These are phyloP conservation scores for Prionace glauca DNA, from an alignment of 2,797 vertebrate species.

Conservation along the genomic window DNA sequence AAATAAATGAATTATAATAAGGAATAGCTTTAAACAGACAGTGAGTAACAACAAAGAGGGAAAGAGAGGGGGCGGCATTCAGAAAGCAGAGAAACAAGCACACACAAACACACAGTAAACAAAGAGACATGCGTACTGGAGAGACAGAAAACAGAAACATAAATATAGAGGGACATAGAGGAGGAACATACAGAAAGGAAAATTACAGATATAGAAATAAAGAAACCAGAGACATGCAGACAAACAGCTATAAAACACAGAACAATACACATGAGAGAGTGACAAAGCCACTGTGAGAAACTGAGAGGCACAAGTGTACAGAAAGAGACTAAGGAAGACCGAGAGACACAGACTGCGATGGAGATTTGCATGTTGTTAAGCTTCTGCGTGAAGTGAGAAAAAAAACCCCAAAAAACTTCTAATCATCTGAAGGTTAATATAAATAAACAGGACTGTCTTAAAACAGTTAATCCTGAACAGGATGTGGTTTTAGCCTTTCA, in stretches of 20 bases:
- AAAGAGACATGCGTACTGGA: no score
- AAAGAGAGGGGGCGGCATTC: no score
- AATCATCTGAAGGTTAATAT: background rate
- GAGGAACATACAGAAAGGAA: background rate
- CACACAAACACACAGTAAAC: background rate
- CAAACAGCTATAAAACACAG: background rate
- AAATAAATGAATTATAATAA: background rate
- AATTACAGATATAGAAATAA: background rate
- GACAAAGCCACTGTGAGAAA: background rate
- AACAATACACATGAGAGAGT: background rate
- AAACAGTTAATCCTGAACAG: conserved; percentile 29
- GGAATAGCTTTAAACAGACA: background rate
- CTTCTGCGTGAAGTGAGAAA: background rate
- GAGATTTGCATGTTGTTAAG: background rate
- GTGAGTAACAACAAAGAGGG: no score
- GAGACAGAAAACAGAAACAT: background rate
- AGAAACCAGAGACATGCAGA: background rate
- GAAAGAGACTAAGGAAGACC: background rate
- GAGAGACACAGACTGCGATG: no score
- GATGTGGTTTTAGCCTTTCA: conserved; percentile 27
- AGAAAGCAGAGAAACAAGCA: background rate
- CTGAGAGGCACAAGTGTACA: background rate
- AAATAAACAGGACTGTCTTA: background rate
- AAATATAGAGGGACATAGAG: background rate
- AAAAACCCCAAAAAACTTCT: background rate